phyloP scores from a whole-genome alignment of 1,140 invertebrate genomes.

The Caerostris extrusa region DNA sequence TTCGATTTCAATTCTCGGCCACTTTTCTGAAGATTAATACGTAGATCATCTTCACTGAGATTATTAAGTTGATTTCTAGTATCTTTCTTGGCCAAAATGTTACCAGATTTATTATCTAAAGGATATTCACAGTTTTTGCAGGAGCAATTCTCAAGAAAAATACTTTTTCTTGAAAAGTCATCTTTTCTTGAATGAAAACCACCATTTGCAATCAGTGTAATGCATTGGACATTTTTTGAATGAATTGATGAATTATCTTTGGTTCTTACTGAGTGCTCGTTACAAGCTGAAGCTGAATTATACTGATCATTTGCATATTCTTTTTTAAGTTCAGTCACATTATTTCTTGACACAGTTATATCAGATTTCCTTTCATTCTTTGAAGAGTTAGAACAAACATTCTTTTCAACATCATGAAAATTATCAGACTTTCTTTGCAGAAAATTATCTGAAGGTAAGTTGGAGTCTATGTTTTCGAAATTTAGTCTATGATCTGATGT shows the following conservation, averaged over 20 bases:
- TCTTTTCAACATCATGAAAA: background rate
- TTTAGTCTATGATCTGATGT: conserved; percentile 31
- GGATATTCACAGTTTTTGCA: background rate
- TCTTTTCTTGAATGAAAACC: background rate
- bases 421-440: background rate
- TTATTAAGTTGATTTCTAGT: background rate
- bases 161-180: background rate
- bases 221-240: background rate
- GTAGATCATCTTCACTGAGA: conserved; percentile 44
- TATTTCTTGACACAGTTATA: background rate
- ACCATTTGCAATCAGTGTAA: background rate
- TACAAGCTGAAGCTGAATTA: background rate
- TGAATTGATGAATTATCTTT: background rate
- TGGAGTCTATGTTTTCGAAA: conserved; percentile 32
- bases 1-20: background rate
- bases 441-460: background rate
- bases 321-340: background rate
- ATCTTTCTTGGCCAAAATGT: background rate
- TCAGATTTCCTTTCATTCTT: background rate
- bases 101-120: background rate
- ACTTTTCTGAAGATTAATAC: conserved; percentile 48
- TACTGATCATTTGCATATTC: background rate
- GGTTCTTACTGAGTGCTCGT: background rate
- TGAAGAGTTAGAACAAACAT: background rate
- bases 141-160: background rate